Base-by-base conservation (phyloP, 2,888 invertebrate genomes). In the Orchestes rusci region DNA sequence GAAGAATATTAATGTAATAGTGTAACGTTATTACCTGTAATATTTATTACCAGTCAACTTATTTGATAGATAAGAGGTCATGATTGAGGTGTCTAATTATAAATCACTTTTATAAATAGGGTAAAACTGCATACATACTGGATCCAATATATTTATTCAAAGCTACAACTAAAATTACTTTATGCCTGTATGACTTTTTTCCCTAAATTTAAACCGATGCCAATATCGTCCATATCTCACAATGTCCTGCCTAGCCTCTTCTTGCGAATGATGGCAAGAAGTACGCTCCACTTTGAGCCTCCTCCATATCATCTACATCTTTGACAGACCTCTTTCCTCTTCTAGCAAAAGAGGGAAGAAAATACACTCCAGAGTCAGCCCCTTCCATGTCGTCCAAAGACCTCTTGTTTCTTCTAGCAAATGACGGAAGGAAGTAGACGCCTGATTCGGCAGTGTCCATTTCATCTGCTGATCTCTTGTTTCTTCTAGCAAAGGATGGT, bases 231-330 rank as follows among this genome's bases (percentile, higher is more conserved):
- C n/a, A n/a, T n/a, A n/a, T n/a, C n/a, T n/a, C n/a, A n/a, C n/a
- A n/a, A n/a, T n/a, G n/a, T 23, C 23, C 5, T 10, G 5, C 10
- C 20, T 39, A 45, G 8, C 43, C 38, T 39, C 53, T 48, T 36
- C 51, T 43, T 1, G 50, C 50, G 19, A 45, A 48, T 10, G 47
- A 44, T 3, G 53, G 53, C 4, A 53, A 38, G 28, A 53, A 53
- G 15, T 53, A 49, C 5, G 48, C 52, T 2, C 52, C 52, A 27
- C 45, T 48, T 32, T 47, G 47, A 15, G 51, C 53, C n/a, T 42
- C 33, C 1, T 53, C 52, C 50, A 53, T 50, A 27, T 53, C 53
- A 16, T 20, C 44, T 10, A 8, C 12, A 27, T 42, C 19, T 20
- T 32, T 12, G 2, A 37, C 39, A 2, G 40, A 41, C 23, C 49